Evolutionary conservation across 2,888 invertebrate species (phyloP), one percentile per base, ranked within the genome.

Genomic region (Drepana falcataria): DNA sequence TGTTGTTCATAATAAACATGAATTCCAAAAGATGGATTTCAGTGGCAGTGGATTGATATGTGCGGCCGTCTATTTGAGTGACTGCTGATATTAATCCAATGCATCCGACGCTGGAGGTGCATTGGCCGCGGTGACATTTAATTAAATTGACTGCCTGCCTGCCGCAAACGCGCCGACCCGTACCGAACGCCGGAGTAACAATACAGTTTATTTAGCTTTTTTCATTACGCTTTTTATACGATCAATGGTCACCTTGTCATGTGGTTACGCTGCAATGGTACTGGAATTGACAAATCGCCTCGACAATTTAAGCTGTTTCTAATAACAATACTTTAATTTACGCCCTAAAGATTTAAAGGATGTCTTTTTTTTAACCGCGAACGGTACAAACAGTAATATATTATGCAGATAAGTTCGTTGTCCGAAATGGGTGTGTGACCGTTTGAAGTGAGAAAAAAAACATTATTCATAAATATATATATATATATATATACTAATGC

Each of bases 41-140:
- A 54, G 66, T 58, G 59, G 54, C 56, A 64, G 59, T 63, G 61
- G 61, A 61, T 64, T 55, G 59, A 63, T 71, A 69, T 70, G 69
- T 74, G 66, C 66, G 68, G 64, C 59, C 65, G 65, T 65, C 60
- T 63, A 68, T 74, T 69, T 69, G 68, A 73, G 63, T 73, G 71
- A 75, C 66, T 69, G 70, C 67, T 69, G 73, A 75, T 77, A 77
- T 82, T 78, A 80, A 81, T 79, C 76, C 70, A 59, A 60, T 67
- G 65, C 71, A 71, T 73, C 75, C 66, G 62, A 62, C 64, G 68
- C 64, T 74, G 65, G 69, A 73, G 70, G 77, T 77, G 85, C 80
- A 80, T 77, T 74, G 77, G 64, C 76, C 77, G 74, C 71, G 77
- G 71, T 83, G 85, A 81, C 85, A 83, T 87, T 88, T 83, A 83